phyloP scores from a whole-genome alignment of 2,113 vertebrate genomes.

The Phoenicopterus ruber region DNA sequence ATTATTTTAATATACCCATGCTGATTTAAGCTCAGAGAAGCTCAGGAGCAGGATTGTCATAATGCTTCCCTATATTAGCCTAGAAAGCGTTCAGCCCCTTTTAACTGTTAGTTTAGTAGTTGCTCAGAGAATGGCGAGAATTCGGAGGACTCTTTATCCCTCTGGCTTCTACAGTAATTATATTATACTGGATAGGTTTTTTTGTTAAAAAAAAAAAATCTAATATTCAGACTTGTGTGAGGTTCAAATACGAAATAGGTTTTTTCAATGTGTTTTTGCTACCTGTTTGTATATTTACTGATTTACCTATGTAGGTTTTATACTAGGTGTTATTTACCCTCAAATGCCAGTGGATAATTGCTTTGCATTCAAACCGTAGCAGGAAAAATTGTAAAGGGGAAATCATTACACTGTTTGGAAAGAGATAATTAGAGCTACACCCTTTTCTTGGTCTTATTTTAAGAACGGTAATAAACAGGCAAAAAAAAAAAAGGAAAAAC shows the following conservation, averaged over 20 bases:
- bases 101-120: constrained; percentile 26
- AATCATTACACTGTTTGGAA: background rate
- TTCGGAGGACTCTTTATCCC: background rate
- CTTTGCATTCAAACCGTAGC: background rate
- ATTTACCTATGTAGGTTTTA: background rate
- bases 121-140: background rate
- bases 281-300: background rate
- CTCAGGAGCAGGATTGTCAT: constrained; percentile 30
- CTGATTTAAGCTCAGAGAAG: constrained; percentile 50
- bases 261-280: background rate
- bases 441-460: background rate
- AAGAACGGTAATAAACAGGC: background rate
- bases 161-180: constrained; percentile 12
- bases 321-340: background rate
- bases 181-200: background rate
- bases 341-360: background rate
- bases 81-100: background rate
- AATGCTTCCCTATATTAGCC: constrained; percentile 24
- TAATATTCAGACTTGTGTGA: background rate
- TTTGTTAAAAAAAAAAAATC: background rate
- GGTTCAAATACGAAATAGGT: background rate
- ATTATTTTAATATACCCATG: constrained; percentile 61
- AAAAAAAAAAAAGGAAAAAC: background rate
- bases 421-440: background rate
- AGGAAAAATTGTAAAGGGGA: background rate